Evolutionary conservation across 2,797 vertebrate species (phyloP), one percentile per base, ranked within the genome.

Genomic region (Telmatherina bonti): DNA sequence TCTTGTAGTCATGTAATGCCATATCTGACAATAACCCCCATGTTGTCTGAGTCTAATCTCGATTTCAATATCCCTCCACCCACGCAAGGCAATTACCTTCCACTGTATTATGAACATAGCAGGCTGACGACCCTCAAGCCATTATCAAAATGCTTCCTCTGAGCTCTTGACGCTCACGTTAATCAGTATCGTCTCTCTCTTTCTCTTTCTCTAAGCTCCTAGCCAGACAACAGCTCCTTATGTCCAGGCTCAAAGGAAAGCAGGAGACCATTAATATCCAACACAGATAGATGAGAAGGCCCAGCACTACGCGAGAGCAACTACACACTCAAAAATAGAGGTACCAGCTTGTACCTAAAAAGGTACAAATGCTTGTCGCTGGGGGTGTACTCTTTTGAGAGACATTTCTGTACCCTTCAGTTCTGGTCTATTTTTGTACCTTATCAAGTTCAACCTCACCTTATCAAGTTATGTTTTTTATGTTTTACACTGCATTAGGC

Each of bases 101-200:
- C 33, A 43, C 74, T 88, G 89, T 86, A 90, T 91, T 84, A 89
- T 91, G 86, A 92, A 89, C 73, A 58, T 71, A 64, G 81, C 58
- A 51, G 78, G 76, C 83, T 77, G 82, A 91, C 79, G 69, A 86
- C 88, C 68, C 84, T 82, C 67, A 67, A 66, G 83, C 79, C 82
- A 87, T 92, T 86, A 70, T 68, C 55, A 24, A 72, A 82, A 78
- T 72, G 70, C 72, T 83, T 85, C 70, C 66, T 83, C 75, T 68
- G 79, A 77, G 74, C 71, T 79, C 55, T 75, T 79, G 75, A 72
- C 35, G 73, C 47, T 84, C 66, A 59, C 45, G 7, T 38, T 38
- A 72, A 82, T 57, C 74, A 61, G 62, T 29, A 79, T 90, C 62
- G 53, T 67, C 58, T 76, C 62, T 52, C 52, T 38, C 49, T 20